phyloP scores from a whole-genome alignment of 2,113 vertebrate species.

The Platichthys stellatus region DNA sequence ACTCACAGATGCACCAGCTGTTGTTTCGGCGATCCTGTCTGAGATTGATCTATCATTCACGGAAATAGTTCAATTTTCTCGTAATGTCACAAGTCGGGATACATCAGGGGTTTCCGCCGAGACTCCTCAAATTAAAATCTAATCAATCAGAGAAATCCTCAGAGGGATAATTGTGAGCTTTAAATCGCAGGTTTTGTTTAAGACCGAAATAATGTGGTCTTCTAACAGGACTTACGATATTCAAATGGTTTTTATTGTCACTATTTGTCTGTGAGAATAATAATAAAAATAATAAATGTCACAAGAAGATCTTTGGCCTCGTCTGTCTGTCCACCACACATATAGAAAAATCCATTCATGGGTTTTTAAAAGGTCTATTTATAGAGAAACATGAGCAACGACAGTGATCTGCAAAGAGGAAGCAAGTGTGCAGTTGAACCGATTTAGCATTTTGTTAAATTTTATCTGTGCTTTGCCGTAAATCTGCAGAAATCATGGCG shows the following conservation, averaged over 20 bases:
- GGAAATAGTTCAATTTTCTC: background rate
- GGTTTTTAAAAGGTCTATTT: too few species aligned
- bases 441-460: too few species aligned
- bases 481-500: background rate
- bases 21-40: slow-evolving; percentile 24
- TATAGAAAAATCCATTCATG: too few species aligned
- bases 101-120: background rate
- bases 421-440: too few species aligned
- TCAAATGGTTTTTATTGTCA: background rate
- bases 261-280: too few species aligned
- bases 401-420: too few species aligned
- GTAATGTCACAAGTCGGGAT: slow-evolving; percentile 2
- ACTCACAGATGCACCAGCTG: slow-evolving; percentile 46
- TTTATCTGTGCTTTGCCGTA: background rate
- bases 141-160: slow-evolving; percentile 24
- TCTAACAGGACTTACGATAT: background rate
- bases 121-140: slow-evolving; percentile 2
- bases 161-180: slow-evolving; percentile 1
- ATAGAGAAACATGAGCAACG: too few species aligned
- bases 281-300: too few species aligned
- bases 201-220: background rate
- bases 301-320: too few species aligned
- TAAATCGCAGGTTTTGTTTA: background rate
- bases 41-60: slow-evolving; percentile 17
- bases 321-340: too few species aligned